Evolutionary conservation across 2,888 invertebrate species (phyloP).

Genomic region (Loripinus fragilis): DNA sequence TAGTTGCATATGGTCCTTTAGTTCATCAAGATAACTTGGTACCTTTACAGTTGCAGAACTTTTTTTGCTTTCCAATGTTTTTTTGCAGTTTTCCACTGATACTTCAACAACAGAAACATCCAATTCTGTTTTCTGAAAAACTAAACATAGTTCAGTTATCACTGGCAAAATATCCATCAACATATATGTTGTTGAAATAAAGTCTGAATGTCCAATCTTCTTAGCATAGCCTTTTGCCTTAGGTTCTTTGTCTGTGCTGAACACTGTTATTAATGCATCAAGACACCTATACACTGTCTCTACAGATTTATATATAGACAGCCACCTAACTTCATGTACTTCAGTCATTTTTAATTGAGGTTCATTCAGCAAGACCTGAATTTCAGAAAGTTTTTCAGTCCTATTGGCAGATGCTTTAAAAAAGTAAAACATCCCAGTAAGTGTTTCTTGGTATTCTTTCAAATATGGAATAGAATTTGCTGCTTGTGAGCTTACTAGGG

Average conservation of each 20-base stretch:
- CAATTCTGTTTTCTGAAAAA: background rate
- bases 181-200: slow-evolving; percentile 27
- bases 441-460: slow-evolving; percentile 22
- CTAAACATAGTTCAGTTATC: background rate
- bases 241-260: slow-evolving; percentile 20
- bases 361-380: background rate
- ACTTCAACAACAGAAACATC: background rate
- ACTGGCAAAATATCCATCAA: slow-evolving; percentile 28
- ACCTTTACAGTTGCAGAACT: background rate
- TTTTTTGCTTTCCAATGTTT: background rate
- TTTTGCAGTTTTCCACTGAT: background rate
- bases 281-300: background rate
- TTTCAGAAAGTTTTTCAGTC: slow-evolving; percentile 3
- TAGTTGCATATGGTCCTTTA: background rate
- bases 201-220: slow-evolving; percentile 26
- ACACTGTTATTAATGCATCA: background rate
- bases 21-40: background rate
- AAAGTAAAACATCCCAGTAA: slow-evolving; percentile 34
- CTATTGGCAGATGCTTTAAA: slow-evolving; percentile 27
- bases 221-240: slow-evolving; percentile 27
- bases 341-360: background rate
- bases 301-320: background rate
- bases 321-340: background rate
- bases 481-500: slow-evolving; percentile 27
- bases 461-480: slow-evolving; percentile 25